Base-by-base conservation (phyloP, 2,113 vertebrate species). In the Polypterus senegalus region DNA sequence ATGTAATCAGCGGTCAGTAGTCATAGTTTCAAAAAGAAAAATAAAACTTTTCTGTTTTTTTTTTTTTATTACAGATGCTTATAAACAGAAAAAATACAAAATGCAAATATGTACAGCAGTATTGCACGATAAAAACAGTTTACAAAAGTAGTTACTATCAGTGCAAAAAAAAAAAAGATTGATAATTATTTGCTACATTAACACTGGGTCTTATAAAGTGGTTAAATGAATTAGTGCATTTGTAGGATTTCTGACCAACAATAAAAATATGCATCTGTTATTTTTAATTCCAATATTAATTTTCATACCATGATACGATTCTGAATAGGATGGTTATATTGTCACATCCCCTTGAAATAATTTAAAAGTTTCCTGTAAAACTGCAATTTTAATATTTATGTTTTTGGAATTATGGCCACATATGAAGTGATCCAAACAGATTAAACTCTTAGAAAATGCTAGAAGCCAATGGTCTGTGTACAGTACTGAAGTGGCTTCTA, bases 81-180 rank as follows among this genome's bases (percentile, higher is more conserved):
- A 7, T 9, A n/a, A 60, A 47, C 56, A 10, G 43, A 46, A 62
- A 51, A 5, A 60, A n/a, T 60, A 8, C 64, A 10, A n/a, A 5
- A 48, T 58, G 54, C 27, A 63, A 47, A 78, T 93, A 92, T 94
- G 87, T 90, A 92, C 87, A 92, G 83, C 83, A 85, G 78, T 88
- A 88, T 92, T 91, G 86, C 82, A 91, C 88, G 83, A 86, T 83
- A 83, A 76, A 79, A 68, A 85, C 88, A 86, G 88, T 83, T 85
- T 77, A 72, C 69, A 75, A 70, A 61, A 66, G 62, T 56, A 52
- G 10, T 52, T 52, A 62, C 52, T 62, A 80, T 87, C 86, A 89
- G 86, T 89, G 88, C 83, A 87, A 88, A 89, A 79, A 65, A 89
- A 79, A 65, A 79, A 83, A 76, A 86, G 85, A 69, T 73, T 81